These are phyloP conservation scores for Neodontobutis hainanensis DNA, from an alignment of 2,113 vertebrate genomes.

Conservation along the genomic window DNA sequence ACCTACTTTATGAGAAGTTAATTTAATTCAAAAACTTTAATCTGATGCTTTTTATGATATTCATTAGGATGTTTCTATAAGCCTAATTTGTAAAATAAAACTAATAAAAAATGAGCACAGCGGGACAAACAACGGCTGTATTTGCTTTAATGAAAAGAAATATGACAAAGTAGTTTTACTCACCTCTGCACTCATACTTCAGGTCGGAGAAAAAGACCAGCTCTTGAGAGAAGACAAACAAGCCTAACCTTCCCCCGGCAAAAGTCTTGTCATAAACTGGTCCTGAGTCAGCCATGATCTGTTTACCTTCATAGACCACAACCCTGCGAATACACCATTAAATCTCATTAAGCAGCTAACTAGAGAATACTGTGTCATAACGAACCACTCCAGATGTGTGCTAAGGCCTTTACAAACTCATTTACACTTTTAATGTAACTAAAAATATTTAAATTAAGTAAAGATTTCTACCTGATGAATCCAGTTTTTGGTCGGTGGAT, in stretches of 20 bases:
- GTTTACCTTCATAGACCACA: conserved; percentile 96
- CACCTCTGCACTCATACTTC: conserved; percentile 98
- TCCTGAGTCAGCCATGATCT: conserved; percentile 97
- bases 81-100: too few species aligned
- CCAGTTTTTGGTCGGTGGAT: conserved; percentile 96
- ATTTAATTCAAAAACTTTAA: too few species aligned
- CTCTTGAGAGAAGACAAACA: conserved; percentile 99
- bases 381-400: background rate
- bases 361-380: background rate
- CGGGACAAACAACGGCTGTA: too few species aligned
- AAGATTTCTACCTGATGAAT: conserved; percentile 87
- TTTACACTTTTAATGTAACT: too few species aligned
- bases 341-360: background rate
- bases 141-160: too few species aligned
- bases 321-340: conserved; percentile 77
- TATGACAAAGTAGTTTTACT: conserved; percentile 60
- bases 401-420: background rate
- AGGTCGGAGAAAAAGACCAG: conserved; percentile 99
- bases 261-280: conserved; percentile 94
- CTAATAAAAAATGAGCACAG: too few species aligned
- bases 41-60: too few species aligned
- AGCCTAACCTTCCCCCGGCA: conserved; percentile 91
- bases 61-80: too few species aligned
- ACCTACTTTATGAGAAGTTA: too few species aligned
- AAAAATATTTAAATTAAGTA: too few species aligned